A percentile compares a stretch with the other conserved stretches of the same genome.
Conservation (phyloP, 2,888 invertebrate species). For the Chesias legatella region DNA sequence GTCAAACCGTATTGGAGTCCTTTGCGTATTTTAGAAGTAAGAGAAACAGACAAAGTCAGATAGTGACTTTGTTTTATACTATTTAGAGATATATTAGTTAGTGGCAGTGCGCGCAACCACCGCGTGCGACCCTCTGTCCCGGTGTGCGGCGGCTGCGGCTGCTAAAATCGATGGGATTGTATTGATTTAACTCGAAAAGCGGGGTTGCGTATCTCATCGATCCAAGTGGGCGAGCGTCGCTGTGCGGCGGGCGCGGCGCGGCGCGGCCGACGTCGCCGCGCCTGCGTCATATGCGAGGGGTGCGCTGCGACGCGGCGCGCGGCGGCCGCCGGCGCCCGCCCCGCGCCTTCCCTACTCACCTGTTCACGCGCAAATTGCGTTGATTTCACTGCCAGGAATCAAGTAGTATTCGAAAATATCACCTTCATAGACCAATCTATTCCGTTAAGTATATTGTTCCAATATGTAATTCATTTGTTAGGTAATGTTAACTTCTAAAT, state of each 20-base stretch:
- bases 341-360: conserved; percentile 49
- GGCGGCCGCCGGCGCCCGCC: conserved; percentile 30
- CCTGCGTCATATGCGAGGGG: conserved; percentile 55
- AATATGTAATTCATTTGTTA: no score
- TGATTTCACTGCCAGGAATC: conserved; percentile 21
- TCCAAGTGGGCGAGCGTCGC: conserved; percentile 63
- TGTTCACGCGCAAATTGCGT: conserved; percentile 69
- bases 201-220: conserved; percentile 89
- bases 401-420: no score
- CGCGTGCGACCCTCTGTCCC: conserved; percentile 73
- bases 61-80: no score
- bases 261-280: conserved; percentile 41
- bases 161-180: conserved; percentile 87
- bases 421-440: no score
- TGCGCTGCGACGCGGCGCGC: conserved; percentile 37
- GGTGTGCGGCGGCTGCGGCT: conserved; percentile 82
- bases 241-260: conserved; percentile 17
- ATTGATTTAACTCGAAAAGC: conserved; percentile 85
- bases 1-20: no score
- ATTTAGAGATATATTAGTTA: conserved; percentile 16
- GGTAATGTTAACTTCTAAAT: no score
- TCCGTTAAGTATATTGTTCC: no score
- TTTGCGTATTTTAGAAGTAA: no score
- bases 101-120: conserved; percentile 67
- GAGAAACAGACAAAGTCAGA: no score